Evolutionary conservation across 2,113 vertebrate genomes (phyloP), one percentile per base, ranked within the genome.

Genomic region (Corydoras maculifer): DNA sequence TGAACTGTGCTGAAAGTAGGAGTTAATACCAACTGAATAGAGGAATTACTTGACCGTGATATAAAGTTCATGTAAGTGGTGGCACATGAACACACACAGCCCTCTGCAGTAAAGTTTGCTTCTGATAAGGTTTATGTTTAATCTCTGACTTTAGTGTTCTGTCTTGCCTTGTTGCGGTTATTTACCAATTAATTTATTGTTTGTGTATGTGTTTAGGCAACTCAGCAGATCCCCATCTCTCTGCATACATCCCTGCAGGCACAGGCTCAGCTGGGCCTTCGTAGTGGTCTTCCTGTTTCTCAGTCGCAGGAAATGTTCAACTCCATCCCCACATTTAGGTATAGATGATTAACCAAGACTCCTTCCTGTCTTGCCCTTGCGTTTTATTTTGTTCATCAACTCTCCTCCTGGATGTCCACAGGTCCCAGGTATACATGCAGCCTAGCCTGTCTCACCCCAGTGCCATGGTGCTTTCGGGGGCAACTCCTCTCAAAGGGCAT

Each of bases 241-340:
- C 88, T 99, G 3, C 96, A 98, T 87, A 98, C 95, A 0, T 98
- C 97, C 70, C 91, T 99, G 73, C 97, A 99, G 87, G 96, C 96
- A 43, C 95, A 97, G 79, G 95, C 97, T 66, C 96, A 98, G 88
- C 83, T 99, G 62, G 94, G 97, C 0, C 87, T 99, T 73, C 88
- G 96, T 7, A 95, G 95, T 1, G 97, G 94, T 67, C 88, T 98
- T 5, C 97, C 96, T 0, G 97, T 94, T 50, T 98, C 97, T 69
- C 97, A 98, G 89, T 98, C 97, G 67, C 97, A 99, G 77, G 97
- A 99, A 80, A 97, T 99, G 91, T 99, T 97, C 86, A 96, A 85
- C 83, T 98, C 97, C 72, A 92, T 99, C 31, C 93, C 93, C 65
- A 93, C 96, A 62, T 99, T 98, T 86, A 95, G 97, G 97, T 99